Conservation (phyloP, 53 echinoderm and acorn worm species). For the Actinopyga echinites region DNA sequence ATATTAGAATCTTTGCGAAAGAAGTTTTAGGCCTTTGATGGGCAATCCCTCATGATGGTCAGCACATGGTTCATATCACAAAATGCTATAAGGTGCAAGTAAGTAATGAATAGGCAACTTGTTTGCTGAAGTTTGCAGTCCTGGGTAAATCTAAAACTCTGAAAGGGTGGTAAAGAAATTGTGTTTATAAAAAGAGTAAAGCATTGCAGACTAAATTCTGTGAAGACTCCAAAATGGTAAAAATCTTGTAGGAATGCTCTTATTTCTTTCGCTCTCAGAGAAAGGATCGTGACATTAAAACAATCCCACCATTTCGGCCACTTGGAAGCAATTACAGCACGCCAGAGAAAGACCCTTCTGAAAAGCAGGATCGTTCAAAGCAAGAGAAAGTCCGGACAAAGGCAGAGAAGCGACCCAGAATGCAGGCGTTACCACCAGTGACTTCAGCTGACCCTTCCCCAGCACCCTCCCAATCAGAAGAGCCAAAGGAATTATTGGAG, state of each 20-base stretch:
- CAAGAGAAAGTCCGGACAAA: constrained; percentile 60
- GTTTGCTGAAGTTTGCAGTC: too few relatives aligned
- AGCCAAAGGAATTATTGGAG: constrained; percentile 32
- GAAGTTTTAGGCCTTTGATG: too few relatives aligned
- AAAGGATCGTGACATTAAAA: constrained; percentile 98
- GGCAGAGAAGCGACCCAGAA: constrained; percentile 43
- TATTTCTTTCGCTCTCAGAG: constrained; percentile 67
- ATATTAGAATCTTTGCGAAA: too few relatives aligned
- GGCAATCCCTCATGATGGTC: too few relatives aligned
- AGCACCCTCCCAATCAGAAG: constrained; percentile 1
- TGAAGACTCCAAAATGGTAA: not conserved
- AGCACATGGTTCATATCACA: too few relatives aligned
- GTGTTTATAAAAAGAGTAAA: too few relatives aligned
- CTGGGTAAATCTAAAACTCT: too few relatives aligned
- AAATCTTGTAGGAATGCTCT: constrained; percentile 4
- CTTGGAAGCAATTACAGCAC: constrained; percentile 85
- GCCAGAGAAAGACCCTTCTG: constrained; percentile 76
- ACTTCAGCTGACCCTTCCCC: not conserved
- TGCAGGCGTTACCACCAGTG: not conserved
- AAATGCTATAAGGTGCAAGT: too few relatives aligned
- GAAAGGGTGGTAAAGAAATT: too few relatives aligned
- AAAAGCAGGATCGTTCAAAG: constrained; percentile 49
- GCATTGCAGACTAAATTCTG: too few relatives aligned
- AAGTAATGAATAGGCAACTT: too few relatives aligned
- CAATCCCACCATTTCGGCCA: constrained; percentile 94